Evolutionary conservation across 2,797 vertebrate species (phyloP).

Genomic region (Fistularia tabacaria): DNA sequence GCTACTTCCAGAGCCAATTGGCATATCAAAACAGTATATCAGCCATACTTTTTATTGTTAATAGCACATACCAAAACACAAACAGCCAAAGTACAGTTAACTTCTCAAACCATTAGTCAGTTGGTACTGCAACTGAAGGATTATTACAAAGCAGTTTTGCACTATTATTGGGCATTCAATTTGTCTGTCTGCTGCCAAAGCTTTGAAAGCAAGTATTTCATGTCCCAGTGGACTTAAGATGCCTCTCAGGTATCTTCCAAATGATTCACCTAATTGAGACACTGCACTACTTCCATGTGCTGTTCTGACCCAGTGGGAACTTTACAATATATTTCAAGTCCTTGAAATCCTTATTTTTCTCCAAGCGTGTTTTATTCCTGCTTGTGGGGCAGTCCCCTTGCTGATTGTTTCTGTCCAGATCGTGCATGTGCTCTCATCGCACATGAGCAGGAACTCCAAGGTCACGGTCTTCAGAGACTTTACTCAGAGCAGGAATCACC

Average conservation of each 20-base stretch:
- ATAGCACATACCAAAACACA: no score
- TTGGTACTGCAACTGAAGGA: no score
- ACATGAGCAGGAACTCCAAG: constrained; percentile 24
- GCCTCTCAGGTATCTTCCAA: constrained; percentile 36
- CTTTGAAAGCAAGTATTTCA: constrained; percentile 10
- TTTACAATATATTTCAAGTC: constrained; percentile 21
- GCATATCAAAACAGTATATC: no score
- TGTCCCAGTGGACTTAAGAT: constrained; percentile 15
- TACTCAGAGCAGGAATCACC: constrained; percentile 26
- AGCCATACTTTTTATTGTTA: no score
- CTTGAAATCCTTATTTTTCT: constrained; percentile 34
- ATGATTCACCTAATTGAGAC: constrained; percentile 56
- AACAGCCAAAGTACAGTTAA: no score
- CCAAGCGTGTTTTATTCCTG: constrained; percentile 9
- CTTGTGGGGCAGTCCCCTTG: constrained; percentile 9
- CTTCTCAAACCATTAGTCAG: no score
- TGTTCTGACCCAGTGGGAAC: constrained; percentile 44
- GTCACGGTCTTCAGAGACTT: constrained; percentile 34
- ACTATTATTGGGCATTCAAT: no score
- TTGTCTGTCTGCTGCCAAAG: no score
- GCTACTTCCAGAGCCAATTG: no score
- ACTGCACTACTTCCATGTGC: constrained; percentile 24
- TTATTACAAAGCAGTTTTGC: no score
- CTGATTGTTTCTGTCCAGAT: constrained; percentile 15
- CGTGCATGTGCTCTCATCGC: constrained; percentile 3